Conservation (phyloP, 2,113 vertebrate species). For the Hoplias malabaricus region DNA sequence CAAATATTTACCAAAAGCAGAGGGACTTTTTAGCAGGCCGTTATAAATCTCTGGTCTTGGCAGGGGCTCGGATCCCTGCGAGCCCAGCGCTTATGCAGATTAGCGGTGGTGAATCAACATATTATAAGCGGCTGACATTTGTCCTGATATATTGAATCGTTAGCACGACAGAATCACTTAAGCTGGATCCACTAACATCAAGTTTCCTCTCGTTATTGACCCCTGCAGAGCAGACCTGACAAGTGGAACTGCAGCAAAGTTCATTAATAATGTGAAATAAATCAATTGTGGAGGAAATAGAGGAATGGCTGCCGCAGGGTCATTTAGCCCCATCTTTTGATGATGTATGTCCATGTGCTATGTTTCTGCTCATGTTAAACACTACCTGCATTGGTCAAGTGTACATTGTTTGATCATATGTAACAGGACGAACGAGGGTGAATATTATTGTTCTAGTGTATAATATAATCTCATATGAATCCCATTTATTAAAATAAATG, state of each 20-base stretch:
- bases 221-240: conserved; percentile 86
- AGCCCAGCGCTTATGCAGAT: conserved; percentile 88
- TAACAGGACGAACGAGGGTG: neutral
- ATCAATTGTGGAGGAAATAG: conserved; percentile 89
- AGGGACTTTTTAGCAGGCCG: conserved; percentile 40
- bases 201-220: conserved; percentile 96
- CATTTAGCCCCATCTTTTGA: conserved; percentile 62
- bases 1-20: conserved; percentile 64
- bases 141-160: conserved; percentile 94
- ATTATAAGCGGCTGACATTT: conserved; percentile 90
- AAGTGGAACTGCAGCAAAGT: conserved; percentile 93
- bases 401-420: conserved; percentile 16
- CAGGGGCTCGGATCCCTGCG: conserved; percentile 21
- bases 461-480: no score
- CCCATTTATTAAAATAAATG: no score
- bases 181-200: conserved; percentile 91
- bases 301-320: conserved; percentile 73
- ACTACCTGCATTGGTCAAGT: neutral
- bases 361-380: conserved; percentile 11
- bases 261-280: conserved; percentile 99
- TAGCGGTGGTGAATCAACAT: conserved; percentile 86
- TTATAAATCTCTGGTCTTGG: conserved; percentile 38
- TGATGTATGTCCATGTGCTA: conserved; percentile 39
- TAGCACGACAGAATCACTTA: conserved; percentile 95
- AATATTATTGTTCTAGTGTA: no score